Evolutionary conservation across 1,140 invertebrate species (phyloP).

Genomic region (Hypsibius dujardini): DNA sequence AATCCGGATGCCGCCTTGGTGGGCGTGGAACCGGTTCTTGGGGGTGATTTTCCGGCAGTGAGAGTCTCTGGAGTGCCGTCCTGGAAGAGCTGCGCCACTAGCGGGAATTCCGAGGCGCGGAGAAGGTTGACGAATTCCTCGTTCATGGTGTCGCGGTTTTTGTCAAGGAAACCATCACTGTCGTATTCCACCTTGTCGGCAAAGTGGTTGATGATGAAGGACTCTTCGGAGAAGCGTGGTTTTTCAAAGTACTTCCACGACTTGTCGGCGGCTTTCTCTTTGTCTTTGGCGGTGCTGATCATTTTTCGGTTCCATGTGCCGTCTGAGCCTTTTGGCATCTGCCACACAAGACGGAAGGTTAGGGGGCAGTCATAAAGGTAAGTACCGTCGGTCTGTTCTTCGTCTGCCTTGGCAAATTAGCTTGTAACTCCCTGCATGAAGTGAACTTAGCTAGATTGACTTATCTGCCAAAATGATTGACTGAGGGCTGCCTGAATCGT

Average conservation of each 20-base stretch:
- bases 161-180: slow-evolving; percentile 78
- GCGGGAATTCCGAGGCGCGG: slow-evolving; percentile 21
- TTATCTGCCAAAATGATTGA: no score
- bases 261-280: slow-evolving; percentile 45
- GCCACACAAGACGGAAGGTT: no score
- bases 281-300: slow-evolving; percentile 38
- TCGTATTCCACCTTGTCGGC: slow-evolving; percentile 75
- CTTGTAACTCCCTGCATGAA: no score
- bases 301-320: slow-evolving; percentile 79
- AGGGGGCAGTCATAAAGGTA: no score
- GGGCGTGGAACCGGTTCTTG: slow-evolving; percentile 29
- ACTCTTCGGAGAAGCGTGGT: slow-evolving; percentile 62
- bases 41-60: neutral
- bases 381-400: no score
- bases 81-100: slow-evolving; percentile 41
- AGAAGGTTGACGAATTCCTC: slow-evolving; percentile 68
- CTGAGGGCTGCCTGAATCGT: no score
- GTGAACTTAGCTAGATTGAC: no score
- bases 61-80: slow-evolving; percentile 25
- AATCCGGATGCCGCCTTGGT: slow-evolving; percentile 26
- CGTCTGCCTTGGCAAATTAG: no score
- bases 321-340: slow-evolving; percentile 81
- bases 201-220: slow-evolving; percentile 49
- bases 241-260: slow-evolving; percentile 71
- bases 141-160: slow-evolving; percentile 87